Evolutionary conservation across 2,113 vertebrate species (phyloP).

Genomic region (Rhinolophus sinicus): DNA sequence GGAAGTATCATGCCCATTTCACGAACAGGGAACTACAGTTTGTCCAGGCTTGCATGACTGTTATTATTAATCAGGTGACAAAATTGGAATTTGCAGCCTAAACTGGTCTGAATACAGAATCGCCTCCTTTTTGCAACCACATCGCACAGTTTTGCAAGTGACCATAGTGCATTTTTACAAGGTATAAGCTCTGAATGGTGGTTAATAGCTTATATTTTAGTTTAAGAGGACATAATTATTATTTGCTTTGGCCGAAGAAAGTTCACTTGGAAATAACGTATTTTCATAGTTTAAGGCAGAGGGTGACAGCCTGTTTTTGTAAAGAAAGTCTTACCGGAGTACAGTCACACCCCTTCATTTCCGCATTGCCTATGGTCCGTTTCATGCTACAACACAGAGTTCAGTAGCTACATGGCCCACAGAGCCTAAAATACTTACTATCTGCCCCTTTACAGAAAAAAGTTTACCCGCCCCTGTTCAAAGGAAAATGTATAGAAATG

Average conservation of each 20-base stretch:
- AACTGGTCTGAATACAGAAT: not conserved
- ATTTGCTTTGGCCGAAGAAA: slow-evolving; percentile 39
- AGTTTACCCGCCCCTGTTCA: not conserved
- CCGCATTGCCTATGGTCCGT: not conserved
- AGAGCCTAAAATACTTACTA: not conserved
- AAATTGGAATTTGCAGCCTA: slow-evolving; percentile 18
- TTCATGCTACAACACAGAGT: not conserved
- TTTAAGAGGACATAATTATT: slow-evolving; percentile 7
- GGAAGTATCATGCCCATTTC: not conserved
- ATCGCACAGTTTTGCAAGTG: not conserved
- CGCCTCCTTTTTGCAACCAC: not conserved
- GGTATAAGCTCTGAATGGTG: not conserved
- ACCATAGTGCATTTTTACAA: not conserved
- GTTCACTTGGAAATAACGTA: slow-evolving; percentile 45
- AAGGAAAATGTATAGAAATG: slow-evolving; percentile 24
- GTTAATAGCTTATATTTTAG: not conserved
- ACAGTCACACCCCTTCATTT: not conserved
- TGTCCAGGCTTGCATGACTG: not conserved
- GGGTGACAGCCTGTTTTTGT: not conserved
- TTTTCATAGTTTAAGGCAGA: slow-evolving; percentile 23
- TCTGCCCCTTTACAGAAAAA: not conserved
- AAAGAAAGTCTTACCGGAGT: not conserved
- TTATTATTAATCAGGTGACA: not conserved
- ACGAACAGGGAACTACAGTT: not conserved
- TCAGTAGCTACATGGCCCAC: not conserved